Base-by-base conservation (phyloP, 1,140 invertebrate species). In the Melanaphis sacchari region DNA sequence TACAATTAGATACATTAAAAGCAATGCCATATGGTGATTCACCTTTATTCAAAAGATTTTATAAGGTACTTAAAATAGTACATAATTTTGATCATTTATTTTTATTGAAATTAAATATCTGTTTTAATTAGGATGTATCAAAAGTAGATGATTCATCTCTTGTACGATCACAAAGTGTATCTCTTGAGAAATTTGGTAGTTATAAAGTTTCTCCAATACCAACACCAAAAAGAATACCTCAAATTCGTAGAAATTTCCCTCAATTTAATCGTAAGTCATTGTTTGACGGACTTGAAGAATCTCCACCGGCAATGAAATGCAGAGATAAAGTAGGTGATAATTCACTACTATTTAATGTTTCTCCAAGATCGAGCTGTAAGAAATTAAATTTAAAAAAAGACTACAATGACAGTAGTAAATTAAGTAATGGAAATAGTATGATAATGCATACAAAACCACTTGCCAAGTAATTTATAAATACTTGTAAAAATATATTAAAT, bases 1-100 rank as follows among this genome's bases (percentile, higher is more conserved):
- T 97, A 21, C 91, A 93, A 93, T 31, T 93, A 40, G 91, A 93
- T 52, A 43, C 91, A 26, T 95, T 97, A 21, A 96, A 97, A 9
- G 96, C 96, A 5, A 96, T 97, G 21, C 97, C 97, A 6, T 98
- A 97, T 94, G 97, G 97, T n/a, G 97, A 97, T 95, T 97, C 97
- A 82, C 96, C 97, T 18, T 95, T 98, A 21, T 96, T 98, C 93
- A 97, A 97, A 93, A 15, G 91, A 85, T 93, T 93, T 93, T 93
- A 93, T 93, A 93, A 93, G 81, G 91, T 93, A 49, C 31, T 26
- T 1, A 66, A n/a, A 90, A 89, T 66, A 21, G 2, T 40, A 26
- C 8, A 41, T 18, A 66, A 31, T 0, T 18, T 84, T 6, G 24
- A 43, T 85, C 43, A 24, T 40, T n/a, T 7, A 22, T 66, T 59